Percentiles rank a stretch among this genome's conserved stretches.
Evolutionary conservation across 2,113 vertebrate genomes (phyloP).

Genomic region (Ifrita kowaldi): DNA sequence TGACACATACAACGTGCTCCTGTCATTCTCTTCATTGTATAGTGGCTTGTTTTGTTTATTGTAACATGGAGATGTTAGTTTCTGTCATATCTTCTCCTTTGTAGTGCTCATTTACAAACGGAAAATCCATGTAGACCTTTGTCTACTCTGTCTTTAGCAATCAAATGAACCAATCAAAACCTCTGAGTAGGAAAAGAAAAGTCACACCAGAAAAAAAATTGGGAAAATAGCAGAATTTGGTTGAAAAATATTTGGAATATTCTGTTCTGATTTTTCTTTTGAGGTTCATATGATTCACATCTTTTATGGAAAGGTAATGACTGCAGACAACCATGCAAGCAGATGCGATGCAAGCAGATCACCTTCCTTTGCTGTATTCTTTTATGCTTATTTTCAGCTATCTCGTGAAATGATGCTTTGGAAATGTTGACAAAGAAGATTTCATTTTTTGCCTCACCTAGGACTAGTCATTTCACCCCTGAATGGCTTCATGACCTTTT

Average conservation of each 20-base stretch:
- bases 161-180: neutral
- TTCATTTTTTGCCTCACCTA: neutral
- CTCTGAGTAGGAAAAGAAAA: neutral
- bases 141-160: neutral
- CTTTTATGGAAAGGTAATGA: neutral
- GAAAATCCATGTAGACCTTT: neutral
- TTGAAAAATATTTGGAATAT: neutral
- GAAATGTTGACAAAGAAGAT: neutral
- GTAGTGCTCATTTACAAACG: slow-evolving; percentile 1
- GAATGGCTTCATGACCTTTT: neutral
- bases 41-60: slow-evolving; percentile 17
- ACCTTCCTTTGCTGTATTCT: neutral
- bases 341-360: neutral
- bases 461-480: neutral
- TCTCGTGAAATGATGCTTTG: neutral
- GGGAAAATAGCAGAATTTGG: neutral
- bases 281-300: neutral
- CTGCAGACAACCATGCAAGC: neutral
- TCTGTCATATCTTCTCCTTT: neutral
- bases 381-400: neutral
- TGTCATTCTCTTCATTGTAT: neutral
- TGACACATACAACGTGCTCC: neutral
- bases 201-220: neutral
- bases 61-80: neutral
- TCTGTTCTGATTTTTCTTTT: neutral